Base-by-base conservation (phyloP, 2,113 vertebrate genomes). In the Rhynchomys soricoides region DNA sequence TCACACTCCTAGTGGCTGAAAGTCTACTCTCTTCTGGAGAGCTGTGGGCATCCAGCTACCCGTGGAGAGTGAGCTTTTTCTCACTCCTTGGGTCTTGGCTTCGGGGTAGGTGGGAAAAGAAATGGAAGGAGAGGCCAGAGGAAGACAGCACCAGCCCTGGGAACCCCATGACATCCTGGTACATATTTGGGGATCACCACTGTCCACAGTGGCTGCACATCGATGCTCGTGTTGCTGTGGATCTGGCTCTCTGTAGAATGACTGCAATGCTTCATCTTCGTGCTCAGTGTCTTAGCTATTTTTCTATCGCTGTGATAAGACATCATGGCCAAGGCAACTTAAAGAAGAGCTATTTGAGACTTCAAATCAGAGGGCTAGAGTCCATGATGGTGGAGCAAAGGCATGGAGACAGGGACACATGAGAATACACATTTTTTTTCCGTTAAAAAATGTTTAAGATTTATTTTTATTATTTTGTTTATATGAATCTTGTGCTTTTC, bases 221-320 rank as follows among this genome's bases (percentile, higher is more conserved):
- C 2, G n/a, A 12, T 50, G 57, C n/a, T n/a, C 26, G 0, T 48
- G 26, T 59, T n/a, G 50, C n/a, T 10, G 11, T 1, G 45, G 3
- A 5, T 13, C 1, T 0, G 3, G 31, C 29, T 59, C 22, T 92
- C 43, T 34, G 40, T 59, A 55, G 37, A 89, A 17, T 52, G 29
- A 45, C 17, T 31, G 11, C 12, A 8, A 24, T 48, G 31, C 43
- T 85, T 31, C 40, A 4, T 86, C 83, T 37, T 50, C 4, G 1
- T 11, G 37, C 21, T 6, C 52, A n/a, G 37, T 26, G 52, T 40
- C 52, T 82, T 15, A 59, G 79, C 26, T 82, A 15, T 13, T 82
- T 59, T 59, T 29, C 79, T 40, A 17, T 17, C 29, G n/a, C 52
- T 9, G 15, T 43, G 79, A 26, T 83, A 43, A 62, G 37, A 29